Evolutionary conservation across 2,797 vertebrate species (phyloP).

Genomic region (Coluber constrictor): DNA sequence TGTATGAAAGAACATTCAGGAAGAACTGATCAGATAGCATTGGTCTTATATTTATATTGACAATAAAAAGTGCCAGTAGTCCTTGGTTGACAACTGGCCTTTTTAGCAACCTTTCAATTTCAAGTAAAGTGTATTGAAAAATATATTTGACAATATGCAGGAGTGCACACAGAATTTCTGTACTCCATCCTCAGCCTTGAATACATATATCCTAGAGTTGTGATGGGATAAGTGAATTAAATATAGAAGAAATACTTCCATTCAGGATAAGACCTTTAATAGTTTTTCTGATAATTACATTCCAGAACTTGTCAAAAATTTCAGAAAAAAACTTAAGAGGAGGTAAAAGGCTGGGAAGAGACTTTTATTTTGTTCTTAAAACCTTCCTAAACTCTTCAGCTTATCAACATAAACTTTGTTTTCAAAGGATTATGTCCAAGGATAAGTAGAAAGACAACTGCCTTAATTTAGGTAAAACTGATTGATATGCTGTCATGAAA

Average conservation of each 20-base stretch:
- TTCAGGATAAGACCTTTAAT: neutral
- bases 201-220: neutral
- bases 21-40: neutral
- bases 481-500: neutral
- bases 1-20: neutral
- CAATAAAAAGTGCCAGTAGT: neutral
- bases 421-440: neutral
- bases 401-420: neutral
- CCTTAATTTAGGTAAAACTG: neutral
- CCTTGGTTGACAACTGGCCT: neutral
- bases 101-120: neutral
- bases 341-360: neutral
- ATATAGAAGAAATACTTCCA: neutral
- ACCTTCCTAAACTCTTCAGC: neutral
- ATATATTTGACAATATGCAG: neutral
- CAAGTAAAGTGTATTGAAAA: neutral
- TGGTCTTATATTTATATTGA: neutral
- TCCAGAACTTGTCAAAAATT: neutral
- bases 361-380: neutral
- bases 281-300: neutral
- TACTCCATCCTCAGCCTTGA: neutral
- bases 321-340: neutral
- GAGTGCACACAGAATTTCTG: neutral
- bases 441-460: neutral
- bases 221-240: neutral